Evolutionary conservation across 2,113 vertebrate genomes (phyloP).

Genomic region (Trichechus manatus): DNA sequence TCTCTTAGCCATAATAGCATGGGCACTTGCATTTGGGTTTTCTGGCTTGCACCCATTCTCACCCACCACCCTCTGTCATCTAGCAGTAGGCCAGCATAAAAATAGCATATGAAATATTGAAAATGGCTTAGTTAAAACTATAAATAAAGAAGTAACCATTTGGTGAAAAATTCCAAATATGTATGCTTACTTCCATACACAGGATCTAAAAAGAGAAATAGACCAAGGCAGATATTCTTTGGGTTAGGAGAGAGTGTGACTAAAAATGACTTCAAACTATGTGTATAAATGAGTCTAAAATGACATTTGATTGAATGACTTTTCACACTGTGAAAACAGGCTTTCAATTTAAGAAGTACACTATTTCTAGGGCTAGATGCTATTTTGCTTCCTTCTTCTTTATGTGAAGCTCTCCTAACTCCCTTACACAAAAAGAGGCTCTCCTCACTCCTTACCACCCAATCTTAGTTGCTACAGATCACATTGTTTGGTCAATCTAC

Average conservation of each 20-base stretch:
- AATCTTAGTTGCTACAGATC: not conserved
- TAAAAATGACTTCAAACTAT: not conserved
- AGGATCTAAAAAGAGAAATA: not conserved
- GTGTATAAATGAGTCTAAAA: not conserved
- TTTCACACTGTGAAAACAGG: not conserved
- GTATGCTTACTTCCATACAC: not conserved
- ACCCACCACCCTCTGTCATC: not conserved
- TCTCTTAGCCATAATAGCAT: not conserved
- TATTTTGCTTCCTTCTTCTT: not conserved
- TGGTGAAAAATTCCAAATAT: not conserved
- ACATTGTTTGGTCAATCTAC: not conserved
- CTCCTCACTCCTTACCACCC: accelerated
- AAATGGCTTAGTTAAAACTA: conserved; percentile 33
- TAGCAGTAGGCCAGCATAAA: not conserved
- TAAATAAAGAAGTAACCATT: conserved; percentile 25
- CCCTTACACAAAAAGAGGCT: not conserved
- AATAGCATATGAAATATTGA: not conserved
- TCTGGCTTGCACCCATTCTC: not conserved
- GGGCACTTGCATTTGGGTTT: not conserved
- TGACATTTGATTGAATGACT: not conserved
- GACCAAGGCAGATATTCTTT: not conserved
- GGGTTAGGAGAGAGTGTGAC: not conserved
- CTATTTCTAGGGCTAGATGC: not conserved
- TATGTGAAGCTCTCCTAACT: not conserved
- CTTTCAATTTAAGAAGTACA: not conserved